A percentile compares a stretch with the other conserved stretches of the same genome.
phyloP scores from a whole-genome alignment of 1,140 invertebrate genomes.

The Drosophila burlai region DNA sequence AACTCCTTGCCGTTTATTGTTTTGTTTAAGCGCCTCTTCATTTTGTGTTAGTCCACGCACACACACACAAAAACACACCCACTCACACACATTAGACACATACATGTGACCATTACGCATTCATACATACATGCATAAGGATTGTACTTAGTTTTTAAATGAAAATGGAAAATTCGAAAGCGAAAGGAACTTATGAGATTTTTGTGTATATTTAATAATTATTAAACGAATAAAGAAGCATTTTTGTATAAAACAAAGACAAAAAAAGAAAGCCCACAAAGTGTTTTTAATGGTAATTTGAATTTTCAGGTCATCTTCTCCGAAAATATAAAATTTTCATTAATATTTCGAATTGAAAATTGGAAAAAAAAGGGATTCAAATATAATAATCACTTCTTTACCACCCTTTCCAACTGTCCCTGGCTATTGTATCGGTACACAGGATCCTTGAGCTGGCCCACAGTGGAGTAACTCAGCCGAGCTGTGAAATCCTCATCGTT shows the following conservation, averaged over 20 bases:
- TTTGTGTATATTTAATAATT: conserved; percentile 83
- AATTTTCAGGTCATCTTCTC: neutral
- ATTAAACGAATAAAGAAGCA: conserved; percentile 82
- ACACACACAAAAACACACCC: conserved; percentile 50
- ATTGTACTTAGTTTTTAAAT: conserved; percentile 79
- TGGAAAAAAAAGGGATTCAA: neutral
- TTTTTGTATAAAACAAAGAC: conserved; percentile 85
- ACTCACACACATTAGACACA: conserved; percentile 32
- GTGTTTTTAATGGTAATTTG: conserved; percentile 5
- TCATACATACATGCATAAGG: conserved; percentile 63
- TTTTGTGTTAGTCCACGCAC: conserved; percentile 76
- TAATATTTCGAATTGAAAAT: neutral
- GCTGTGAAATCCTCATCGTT: conserved; percentile 74
- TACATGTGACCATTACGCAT: conserved; percentile 51
- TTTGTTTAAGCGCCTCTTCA: conserved; percentile 82
- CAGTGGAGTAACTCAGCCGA: conserved; percentile 71
- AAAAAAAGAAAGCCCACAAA: conserved; percentile 38
- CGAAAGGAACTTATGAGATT: conserved; percentile 76
- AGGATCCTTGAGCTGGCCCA: conserved; percentile 78
- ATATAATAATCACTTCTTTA: conserved; percentile 42
- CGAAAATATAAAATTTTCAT: neutral
- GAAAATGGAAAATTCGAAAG: conserved; percentile 61
- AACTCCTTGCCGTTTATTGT: conserved; percentile 69
- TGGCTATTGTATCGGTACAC: conserved; percentile 73
- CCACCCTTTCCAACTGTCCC: conserved; percentile 72